Conservation (phyloP, 2,888 invertebrate species). For the Rotaria macrura region DNA sequence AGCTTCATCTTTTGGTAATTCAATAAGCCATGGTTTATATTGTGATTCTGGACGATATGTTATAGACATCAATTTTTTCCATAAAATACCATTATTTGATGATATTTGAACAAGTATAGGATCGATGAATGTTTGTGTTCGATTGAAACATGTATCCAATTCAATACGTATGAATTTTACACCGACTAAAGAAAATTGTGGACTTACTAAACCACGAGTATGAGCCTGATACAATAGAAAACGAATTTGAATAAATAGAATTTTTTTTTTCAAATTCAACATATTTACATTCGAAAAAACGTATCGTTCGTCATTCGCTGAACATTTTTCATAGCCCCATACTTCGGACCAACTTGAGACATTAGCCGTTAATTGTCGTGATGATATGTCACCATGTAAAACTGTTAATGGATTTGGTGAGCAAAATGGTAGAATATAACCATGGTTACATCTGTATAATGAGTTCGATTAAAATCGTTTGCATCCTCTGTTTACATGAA, state of each 20-base stretch:
- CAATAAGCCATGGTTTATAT: not conserved
- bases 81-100: not conserved
- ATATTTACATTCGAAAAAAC: not conserved
- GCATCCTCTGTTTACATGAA: no score
- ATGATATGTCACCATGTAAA: not conserved
- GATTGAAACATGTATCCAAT: not conserved
- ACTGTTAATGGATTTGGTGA: not conserved
- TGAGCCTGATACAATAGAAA: not conserved
- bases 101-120: not conserved
- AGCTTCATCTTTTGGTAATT: not conserved
- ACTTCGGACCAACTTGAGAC: not conserved
- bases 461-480: no score
- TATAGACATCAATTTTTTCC: not conserved
- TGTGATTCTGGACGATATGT: not conserved
- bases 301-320: not conserved
- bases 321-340: conserved; percentile 16
- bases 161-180: not conserved
- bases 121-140: not conserved
- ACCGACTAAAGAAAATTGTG: not conserved
- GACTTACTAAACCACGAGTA: not conserved
- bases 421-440: not conserved
- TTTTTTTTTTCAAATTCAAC: no score
- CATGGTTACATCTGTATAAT: not conserved
- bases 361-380: not conserved
- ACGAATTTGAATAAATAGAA: not conserved